Evolutionary conservation across 1,140 invertebrate species (phyloP), one percentile per base, ranked within the genome.

Genomic region (Goniozus legneri): DNA sequence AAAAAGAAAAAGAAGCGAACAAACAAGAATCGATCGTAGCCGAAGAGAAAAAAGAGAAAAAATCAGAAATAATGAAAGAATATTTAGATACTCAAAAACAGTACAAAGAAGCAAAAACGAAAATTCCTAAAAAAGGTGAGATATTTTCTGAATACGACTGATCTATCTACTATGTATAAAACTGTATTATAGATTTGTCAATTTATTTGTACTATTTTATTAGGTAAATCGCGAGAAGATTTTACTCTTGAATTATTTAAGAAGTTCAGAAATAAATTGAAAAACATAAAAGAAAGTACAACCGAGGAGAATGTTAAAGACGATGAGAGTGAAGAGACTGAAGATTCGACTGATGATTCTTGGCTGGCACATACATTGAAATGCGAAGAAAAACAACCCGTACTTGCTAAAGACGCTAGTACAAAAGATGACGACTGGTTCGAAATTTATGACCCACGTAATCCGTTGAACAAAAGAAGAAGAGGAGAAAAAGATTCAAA

Each of bases 361-460:
- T 80, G 84, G 93, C 76, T 97, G 66, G 78, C 79, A 3, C 91
- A 95, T 65, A 82, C 81, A 27, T 76, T 98, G 8, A 77, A 82
- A 10, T 94, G 92, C 66, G 86, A 92, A 52, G 84, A 88, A 8
- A 81, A 84, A 48, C 78, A 75, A 1, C 82, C 85, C 0, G 84
- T 92, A 13, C 76, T 95, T 41, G 96, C 96, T 0, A 93, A 95
- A 68, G 97, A 99, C 80, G 96, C 96, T 0, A 97, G 92, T 58
- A 90, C 86, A 3, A 94, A 93, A 68, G 82, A 86, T 44, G 88
- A 93, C 59, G 94, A 98, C 68, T 95, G 95, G 90, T 98, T 95
- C 70, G 92, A 97, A 63, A 92, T 97, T 46, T 89, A 88, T 64
- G 95, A 98, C 78, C 96, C 97, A 0, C 78, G 95, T 57, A 97